These are phyloP conservation scores for Mythimna ferrago DNA, from an alignment of 2,888 invertebrate genomes.

Conservation along the genomic window DNA sequence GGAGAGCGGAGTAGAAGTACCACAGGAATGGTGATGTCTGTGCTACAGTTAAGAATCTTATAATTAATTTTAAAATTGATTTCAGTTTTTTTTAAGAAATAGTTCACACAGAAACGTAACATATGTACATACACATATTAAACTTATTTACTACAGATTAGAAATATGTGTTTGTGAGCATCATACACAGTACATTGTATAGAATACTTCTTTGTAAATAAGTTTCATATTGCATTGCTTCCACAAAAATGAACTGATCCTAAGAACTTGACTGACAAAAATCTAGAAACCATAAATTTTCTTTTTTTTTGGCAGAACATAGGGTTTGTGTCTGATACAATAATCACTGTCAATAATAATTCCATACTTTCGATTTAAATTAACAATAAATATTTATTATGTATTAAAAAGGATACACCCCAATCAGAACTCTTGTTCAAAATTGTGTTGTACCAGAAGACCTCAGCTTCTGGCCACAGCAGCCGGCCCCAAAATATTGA, in stretches of 20 bases:
- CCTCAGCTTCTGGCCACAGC: constrained; percentile 99
- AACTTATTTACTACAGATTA: too few relatives aligned
- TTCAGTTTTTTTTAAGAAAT: too few relatives aligned
- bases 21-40: constrained; percentile 98
- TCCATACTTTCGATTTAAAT: background rate
- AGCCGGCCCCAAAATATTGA: constrained; percentile 97
- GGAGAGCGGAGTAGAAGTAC: constrained; percentile 99
- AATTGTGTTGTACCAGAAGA: constrained; percentile 98
- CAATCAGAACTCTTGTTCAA: constrained; percentile 98
- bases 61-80: background rate
- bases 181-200: too few relatives aligned
- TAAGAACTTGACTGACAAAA: background rate
- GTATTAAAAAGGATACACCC: constrained; percentile 96
- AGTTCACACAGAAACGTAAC: too few relatives aligned
- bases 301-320: too few relatives aligned
- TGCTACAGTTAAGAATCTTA: constrained; percentile 60
- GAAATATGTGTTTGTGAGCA: too few relatives aligned
- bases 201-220: too few relatives aligned
- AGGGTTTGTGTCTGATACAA: too few relatives aligned
- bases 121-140: too few relatives aligned
- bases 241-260: too few relatives aligned
- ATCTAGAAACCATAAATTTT: background rate
- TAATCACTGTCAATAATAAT: background rate
- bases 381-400: background rate
- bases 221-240: too few relatives aligned